Evolutionary conservation across 1,140 invertebrate species (phyloP).

Genomic region (Polypedilum vanderplanki): DNA sequence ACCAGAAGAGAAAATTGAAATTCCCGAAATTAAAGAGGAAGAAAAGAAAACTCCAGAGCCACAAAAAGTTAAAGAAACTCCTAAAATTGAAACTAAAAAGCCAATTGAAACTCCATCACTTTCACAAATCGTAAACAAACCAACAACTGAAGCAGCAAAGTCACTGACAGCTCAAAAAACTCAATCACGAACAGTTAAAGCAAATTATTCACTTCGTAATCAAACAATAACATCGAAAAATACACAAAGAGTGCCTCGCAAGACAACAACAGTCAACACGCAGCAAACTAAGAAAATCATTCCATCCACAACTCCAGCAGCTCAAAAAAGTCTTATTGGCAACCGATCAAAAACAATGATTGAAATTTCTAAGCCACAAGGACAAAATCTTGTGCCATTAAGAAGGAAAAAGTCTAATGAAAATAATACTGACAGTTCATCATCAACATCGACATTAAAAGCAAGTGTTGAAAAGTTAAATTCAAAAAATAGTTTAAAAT

Average conservation of each 20-base stretch:
- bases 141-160: neutral
- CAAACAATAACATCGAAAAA: neutral
- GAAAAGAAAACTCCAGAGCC: neutral
- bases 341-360: conserved; percentile 41
- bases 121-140: neutral
- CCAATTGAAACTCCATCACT: neutral
- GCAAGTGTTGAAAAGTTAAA: conserved; percentile 40
- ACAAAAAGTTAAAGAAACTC: neutral
- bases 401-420: conserved; percentile 36
- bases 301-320: neutral
- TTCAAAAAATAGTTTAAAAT: conserved; percentile 43
- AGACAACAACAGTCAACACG: neutral
- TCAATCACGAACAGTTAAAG: neutral
- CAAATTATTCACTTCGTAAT: conserved; percentile 23
- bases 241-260: neutral
- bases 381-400: neutral
- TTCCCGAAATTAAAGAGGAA: neutral
- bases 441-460: conserved; percentile 41
- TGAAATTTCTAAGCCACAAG: conserved; percentile 36
- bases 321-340: conserved; percentile 37
- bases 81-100: neutral
- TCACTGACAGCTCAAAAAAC: neutral
- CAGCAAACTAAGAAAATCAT: neutral
- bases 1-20: conserved; percentile 33
- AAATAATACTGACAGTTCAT: conserved; percentile 39